phyloP scores from a whole-genome alignment of 2,113 vertebrate genomes.

The Colossoma macropomum region DNA sequence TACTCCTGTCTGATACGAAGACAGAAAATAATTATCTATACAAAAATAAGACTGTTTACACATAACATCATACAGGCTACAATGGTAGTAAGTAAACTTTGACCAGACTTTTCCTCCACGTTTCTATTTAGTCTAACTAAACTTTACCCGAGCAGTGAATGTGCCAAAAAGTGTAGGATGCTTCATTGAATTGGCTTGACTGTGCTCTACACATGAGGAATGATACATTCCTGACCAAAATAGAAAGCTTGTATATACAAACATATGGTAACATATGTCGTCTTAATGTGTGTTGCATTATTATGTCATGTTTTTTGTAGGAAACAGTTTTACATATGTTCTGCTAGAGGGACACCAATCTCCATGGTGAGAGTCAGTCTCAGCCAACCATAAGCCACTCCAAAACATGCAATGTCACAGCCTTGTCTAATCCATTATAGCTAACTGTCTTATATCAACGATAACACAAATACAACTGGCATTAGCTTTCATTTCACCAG shows the following conservation, averaged over 20 bases:
- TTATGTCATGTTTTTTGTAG: constrained; percentile 36
- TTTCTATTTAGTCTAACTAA: background rate
- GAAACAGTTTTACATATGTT: constrained; percentile 22
- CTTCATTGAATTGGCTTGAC: background rate
- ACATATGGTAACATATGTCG: constrained; percentile 28
- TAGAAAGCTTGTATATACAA: constrained; percentile 25
- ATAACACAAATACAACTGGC: background rate
- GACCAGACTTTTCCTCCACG: background rate
- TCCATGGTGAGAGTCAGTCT: constrained; percentile 22
- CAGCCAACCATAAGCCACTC: constrained; percentile 4
- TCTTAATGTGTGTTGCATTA: constrained; percentile 34
- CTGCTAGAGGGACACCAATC: background rate
- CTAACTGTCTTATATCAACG: background rate
- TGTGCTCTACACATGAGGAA: constrained; percentile 12
- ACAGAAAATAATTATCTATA: constrained; percentile 3
- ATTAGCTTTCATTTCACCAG: background rate
- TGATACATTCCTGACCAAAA: constrained; percentile 35
- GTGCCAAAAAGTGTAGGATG: background rate
- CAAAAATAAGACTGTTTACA: background rate
- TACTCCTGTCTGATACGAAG: no score
- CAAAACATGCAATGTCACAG: constrained; percentile 1
- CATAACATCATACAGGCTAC: background rate
- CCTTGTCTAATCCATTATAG: background rate
- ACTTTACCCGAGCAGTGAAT: constrained; percentile 21
- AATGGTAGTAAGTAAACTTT: constrained; percentile 3